A percentile compares a stretch with the other conserved stretches of the same genome.
Evolutionary conservation across 2,113 vertebrate genomes (phyloP).

Genomic region (Paraplagusia blochii): DNA sequence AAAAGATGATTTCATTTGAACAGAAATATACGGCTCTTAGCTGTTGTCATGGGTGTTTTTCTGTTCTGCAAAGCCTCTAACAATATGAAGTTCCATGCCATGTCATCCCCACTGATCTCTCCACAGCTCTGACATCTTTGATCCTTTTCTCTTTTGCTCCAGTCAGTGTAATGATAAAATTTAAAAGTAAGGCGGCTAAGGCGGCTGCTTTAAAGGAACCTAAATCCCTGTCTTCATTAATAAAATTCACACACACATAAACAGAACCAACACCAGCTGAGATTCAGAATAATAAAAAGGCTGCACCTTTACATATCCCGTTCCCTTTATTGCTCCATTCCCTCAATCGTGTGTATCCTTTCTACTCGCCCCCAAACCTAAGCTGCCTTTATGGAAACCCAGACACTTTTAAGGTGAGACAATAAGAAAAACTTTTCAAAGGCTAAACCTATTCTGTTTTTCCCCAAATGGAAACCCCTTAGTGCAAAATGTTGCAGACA

Average conservation of each 20-base stretch:
- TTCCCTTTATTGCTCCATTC: constrained; percentile 63
- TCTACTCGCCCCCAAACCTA: constrained; percentile 34
- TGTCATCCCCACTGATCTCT: constrained; percentile 58
- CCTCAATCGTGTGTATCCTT: constrained; percentile 57
- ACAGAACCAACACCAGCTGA: constrained; percentile 43
- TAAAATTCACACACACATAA: constrained; percentile 47
- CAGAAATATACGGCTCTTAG: constrained; percentile 23
- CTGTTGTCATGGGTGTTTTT: constrained; percentile 36
- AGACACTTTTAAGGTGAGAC: constrained; percentile 55
- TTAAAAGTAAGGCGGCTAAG: constrained; percentile 43
- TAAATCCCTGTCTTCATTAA: constrained; percentile 64
- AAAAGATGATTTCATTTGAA: constrained; percentile 24
- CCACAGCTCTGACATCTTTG: constrained; percentile 52
- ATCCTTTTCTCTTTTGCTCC: constrained; percentile 54
- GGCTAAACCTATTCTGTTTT: constrained; percentile 58
- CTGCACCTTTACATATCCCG: constrained; percentile 47
- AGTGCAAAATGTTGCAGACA: constrained; percentile 50
- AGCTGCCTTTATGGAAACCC: constrained; percentile 53
- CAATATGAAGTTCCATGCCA: constrained; percentile 44
- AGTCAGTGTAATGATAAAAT: constrained; percentile 61
- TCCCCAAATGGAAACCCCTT: constrained; percentile 37
- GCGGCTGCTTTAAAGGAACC: constrained; percentile 44
- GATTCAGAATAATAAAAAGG: constrained; percentile 59
- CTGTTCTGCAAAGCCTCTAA: constrained; percentile 51
- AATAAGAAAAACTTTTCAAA: constrained; percentile 56